phyloP scores from a whole-genome alignment of 1,140 invertebrate genomes.

The Drosophila lowei region DNA sequence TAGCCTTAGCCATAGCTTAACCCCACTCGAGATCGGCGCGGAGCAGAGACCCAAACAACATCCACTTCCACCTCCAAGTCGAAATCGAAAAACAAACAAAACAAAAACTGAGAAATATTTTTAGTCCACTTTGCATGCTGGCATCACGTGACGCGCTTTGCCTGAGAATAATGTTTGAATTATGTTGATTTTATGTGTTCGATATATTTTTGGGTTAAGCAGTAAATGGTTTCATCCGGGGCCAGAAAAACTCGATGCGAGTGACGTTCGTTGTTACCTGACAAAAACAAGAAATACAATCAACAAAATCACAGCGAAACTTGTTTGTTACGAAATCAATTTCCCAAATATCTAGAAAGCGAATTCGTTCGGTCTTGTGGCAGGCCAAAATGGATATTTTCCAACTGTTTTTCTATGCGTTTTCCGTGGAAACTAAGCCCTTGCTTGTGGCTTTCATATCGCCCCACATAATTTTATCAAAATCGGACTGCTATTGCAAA shows the following conservation, averaged over 20 bases:
- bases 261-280: slow-evolving; percentile 42
- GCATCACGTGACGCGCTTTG: slow-evolving; percentile 54
- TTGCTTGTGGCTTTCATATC: too few relatives aligned
- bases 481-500: too few relatives aligned
- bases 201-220: background rate
- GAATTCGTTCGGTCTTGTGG: slow-evolving; percentile 5
- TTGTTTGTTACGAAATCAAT: slow-evolving; percentile 40
- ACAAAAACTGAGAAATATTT: slow-evolving; percentile 42
- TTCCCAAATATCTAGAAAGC: slow-evolving; percentile 34
- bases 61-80: slow-evolving; percentile 1
- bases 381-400: background rate
- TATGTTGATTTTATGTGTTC: slow-evolving; percentile 68
- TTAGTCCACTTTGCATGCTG: slow-evolving; percentile 60
- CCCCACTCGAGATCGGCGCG: slow-evolving; percentile 26
- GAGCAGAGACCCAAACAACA: slow-evolving; percentile 9
- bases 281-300: slow-evolving; percentile 18
- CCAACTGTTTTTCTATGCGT: too few relatives aligned
- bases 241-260: slow-evolving; percentile 22
- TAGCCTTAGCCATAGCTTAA: slow-evolving; percentile 49
- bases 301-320: slow-evolving; percentile 32
- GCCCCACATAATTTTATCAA: too few relatives aligned
- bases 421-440: too few relatives aligned
- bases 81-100: slow-evolving; percentile 20
- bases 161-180: slow-evolving; percentile 58
- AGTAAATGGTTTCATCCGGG: slow-evolving; percentile 27